Percentiles rank a stretch among this genome's conserved stretches.
Evolutionary conservation across 1,140 invertebrate genomes (phyloP).

Genomic region (Oryzaephilus surinamensis): DNA sequence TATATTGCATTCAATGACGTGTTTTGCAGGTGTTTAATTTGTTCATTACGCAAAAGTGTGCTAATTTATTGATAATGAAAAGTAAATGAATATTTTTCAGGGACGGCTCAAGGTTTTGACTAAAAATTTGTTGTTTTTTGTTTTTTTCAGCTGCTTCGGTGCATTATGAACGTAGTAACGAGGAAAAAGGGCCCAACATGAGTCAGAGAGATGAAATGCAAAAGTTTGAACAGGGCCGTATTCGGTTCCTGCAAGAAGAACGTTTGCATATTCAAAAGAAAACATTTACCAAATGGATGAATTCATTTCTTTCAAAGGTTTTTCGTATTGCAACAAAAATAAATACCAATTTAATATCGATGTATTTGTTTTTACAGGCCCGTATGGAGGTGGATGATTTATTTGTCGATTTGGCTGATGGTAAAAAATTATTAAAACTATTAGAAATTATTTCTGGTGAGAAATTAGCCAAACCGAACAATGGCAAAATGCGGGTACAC

Average conservation of each 20-base stretch:
- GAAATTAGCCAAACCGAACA: conserved; percentile 92
- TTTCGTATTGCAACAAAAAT: too few species aligned
- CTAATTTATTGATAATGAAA: background rate
- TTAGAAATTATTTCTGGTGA: conserved; percentile 99
- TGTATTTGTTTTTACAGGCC: conserved; percentile 53
- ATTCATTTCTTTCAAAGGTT: conserved; percentile 87
- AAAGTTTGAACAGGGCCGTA: conserved; percentile 93
- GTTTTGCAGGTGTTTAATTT: too few species aligned
- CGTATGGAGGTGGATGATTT: conserved; percentile 96
- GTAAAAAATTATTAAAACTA: conserved; percentile 89
- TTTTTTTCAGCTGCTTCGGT: conserved; percentile 28
- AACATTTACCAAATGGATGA: conserved; percentile 99
- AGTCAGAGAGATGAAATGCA: conserved; percentile 80
- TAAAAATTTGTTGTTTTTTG: conserved; percentile 11
- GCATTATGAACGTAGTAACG: conserved; percentile 29
- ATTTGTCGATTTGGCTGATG: conserved; percentile 92
- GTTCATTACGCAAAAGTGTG: too few species aligned
- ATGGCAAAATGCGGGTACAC: conserved; percentile 94
- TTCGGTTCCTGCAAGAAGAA: conserved; percentile 93
- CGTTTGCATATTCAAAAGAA: conserved; percentile 98
- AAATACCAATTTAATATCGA: too few species aligned
- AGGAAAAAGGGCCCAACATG: conserved; percentile 53
- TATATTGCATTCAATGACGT: too few species aligned
- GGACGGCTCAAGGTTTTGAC: background rate
- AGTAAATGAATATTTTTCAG: background rate